Evolutionary conservation across 1,140 invertebrate genomes (phyloP).

Genomic region (Cherax quadricarinatus): DNA sequence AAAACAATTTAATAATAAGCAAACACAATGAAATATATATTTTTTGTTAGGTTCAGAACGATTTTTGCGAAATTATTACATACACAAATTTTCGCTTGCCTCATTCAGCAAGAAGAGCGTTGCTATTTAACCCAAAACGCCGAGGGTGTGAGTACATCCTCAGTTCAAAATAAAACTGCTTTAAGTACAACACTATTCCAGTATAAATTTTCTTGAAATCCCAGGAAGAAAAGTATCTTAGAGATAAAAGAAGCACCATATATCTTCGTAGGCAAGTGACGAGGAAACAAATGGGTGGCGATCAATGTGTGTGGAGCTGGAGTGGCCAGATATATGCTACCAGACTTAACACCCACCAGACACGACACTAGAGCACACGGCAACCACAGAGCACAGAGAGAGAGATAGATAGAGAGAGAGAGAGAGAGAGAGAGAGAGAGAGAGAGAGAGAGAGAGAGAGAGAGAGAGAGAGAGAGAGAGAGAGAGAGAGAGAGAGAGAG

Average conservation of each 20-base stretch:
- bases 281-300: not conserved
- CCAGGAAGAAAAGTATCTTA: not conserved
- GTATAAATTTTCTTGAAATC: too few relatives aligned
- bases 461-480: not conserved
- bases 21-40: too few relatives aligned
- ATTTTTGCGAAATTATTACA: too few relatives aligned
- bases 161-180: too few relatives aligned
- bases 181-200: too few relatives aligned
- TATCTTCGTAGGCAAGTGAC: not conserved
- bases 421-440: not conserved
- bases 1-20: too few relatives aligned
- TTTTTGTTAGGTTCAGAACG: too few relatives aligned
- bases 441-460: not conserved
- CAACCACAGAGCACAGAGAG: not conserved
- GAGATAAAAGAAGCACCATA: not conserved
- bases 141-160: too few relatives aligned
- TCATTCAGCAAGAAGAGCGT: too few relatives aligned
- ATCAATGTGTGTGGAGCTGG: not conserved
- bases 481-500: not conserved
- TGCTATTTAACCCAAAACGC: too few relatives aligned
- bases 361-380: not conserved
- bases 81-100: too few relatives aligned
- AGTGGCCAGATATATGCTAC: not conserved
- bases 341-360: not conserved
- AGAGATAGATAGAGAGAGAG: not conserved